Evolutionary conservation across 2,113 vertebrate species (phyloP).

Genomic region (Aptenodytes patagonicus): DNA sequence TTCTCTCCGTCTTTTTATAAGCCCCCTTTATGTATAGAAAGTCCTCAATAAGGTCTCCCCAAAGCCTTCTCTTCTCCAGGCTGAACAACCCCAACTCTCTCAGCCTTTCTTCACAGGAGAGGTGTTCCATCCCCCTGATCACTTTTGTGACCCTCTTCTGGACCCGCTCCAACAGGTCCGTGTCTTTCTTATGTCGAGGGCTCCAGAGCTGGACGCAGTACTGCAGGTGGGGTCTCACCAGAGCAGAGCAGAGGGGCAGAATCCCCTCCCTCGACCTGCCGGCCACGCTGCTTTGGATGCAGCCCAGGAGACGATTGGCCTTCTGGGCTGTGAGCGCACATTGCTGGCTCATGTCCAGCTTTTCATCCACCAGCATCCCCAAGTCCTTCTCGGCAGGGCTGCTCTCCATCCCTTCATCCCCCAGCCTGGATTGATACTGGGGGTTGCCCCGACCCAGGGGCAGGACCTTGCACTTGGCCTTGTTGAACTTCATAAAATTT

Average conservation of each 20-base stretch:
- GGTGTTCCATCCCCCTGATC: not conserved
- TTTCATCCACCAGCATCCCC: too few species aligned
- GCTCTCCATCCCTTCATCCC: not conserved
- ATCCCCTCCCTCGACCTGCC: not conserved
- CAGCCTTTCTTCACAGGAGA: not conserved
- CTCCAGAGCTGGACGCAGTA: fast-evolving
- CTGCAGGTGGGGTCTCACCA: not conserved
- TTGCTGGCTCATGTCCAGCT: not conserved
- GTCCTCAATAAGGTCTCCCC: not conserved
- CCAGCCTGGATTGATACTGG: not conserved
- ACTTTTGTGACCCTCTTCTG: not conserved
- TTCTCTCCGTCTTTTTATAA: not conserved
- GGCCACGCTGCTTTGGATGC: not conserved
- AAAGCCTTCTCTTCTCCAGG: not conserved
- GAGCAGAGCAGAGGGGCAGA: not conserved
- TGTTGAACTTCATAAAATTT: not conserved
- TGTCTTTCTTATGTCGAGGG: too few species aligned
- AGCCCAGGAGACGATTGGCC: too few species aligned
- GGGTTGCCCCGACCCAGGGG: not conserved
- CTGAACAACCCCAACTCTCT: not conserved
- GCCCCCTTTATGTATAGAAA: not conserved
- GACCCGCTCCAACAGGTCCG: not conserved
- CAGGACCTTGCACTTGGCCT: not conserved
- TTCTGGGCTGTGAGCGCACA: not conserved
- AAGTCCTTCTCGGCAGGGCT: not conserved